Conservation (phyloP, 2,113 vertebrate species). For the Brachyhypopomus gauderio region DNA sequence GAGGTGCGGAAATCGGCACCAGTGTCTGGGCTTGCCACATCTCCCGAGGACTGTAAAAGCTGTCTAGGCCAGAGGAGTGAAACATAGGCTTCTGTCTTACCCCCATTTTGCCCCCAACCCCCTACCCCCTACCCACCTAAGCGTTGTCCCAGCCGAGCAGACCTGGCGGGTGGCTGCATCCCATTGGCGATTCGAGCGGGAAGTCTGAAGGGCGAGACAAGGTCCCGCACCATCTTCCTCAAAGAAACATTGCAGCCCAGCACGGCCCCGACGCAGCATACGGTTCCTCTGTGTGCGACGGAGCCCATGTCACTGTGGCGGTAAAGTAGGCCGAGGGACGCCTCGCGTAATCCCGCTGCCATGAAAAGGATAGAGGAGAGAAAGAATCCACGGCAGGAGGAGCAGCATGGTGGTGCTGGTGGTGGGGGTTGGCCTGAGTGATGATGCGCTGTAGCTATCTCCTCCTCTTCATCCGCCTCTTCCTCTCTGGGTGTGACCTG, state of each 20-base stretch:
- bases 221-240: too few relatives aligned
- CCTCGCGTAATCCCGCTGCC: constrained; percentile 38
- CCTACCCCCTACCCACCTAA: too few relatives aligned
- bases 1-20: constrained; percentile 68
- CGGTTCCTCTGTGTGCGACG: constrained; percentile 29
- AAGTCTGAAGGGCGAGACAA: too few relatives aligned
- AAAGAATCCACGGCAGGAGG: too few relatives aligned
- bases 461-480: constrained; percentile 21
- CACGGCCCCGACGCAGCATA: background rate
- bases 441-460: constrained; percentile 37
- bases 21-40: constrained; percentile 39
- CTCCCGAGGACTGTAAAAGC: constrained; percentile 60
- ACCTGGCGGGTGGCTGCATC: constrained; percentile 34
- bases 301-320: constrained; percentile 43
- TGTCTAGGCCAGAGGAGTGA: constrained; percentile 59
- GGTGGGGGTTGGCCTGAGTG: background rate
- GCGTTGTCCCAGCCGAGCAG: background rate
- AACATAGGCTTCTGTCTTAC: constrained; percentile 12
- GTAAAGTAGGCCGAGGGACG: constrained; percentile 11
- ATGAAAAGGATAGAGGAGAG: constrained; percentile 32
- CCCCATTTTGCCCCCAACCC: constrained; percentile 21
- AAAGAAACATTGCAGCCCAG: too few relatives aligned
- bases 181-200: constrained; percentile 35
- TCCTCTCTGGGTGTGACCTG: constrained; percentile 36
- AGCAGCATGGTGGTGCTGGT: background rate